A percentile compares a stretch with the other conserved stretches of the same genome.
Evolutionary conservation across 2,888 invertebrate genomes (phyloP).

Genomic region (Ypsolopha sequella): DNA sequence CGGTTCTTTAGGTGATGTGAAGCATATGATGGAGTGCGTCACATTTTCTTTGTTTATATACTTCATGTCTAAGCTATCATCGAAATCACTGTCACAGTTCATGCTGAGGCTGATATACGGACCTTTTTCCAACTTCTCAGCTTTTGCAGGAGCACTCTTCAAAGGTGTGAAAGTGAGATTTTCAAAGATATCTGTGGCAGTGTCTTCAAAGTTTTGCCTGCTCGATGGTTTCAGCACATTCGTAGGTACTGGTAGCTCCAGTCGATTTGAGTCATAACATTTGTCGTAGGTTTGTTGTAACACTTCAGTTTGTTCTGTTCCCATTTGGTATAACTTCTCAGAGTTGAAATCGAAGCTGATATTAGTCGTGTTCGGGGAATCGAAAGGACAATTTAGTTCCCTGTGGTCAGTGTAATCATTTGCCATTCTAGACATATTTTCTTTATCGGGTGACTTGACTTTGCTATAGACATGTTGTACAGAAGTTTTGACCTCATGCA

Average conservation of each 20-base stretch:
- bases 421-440: constrained; percentile 24
- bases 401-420: constrained; percentile 23
- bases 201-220: constrained; percentile 25
- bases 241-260: constrained; percentile 12
- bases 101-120: constrained; percentile 48
- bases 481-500: constrained; percentile 29
- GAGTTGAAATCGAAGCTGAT: constrained; percentile 44
- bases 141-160: constrained; percentile 30
- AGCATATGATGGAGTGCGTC: constrained; percentile 42
- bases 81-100: constrained; percentile 48
- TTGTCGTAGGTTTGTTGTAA: constrained; percentile 49
- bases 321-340: constrained; percentile 49
- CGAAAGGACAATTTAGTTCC: constrained; percentile 44
- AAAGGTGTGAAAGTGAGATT: constrained; percentile 55
- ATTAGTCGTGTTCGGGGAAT: constrained; percentile 35
- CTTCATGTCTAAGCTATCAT: constrained; percentile 42
- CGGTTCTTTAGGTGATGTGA: constrained; percentile 23
- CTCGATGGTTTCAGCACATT: constrained; percentile 46
- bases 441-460: constrained; percentile 28
- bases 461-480: constrained; percentile 15
- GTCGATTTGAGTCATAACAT: constrained; percentile 16
- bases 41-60: constrained; percentile 45
- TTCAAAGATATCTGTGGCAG: constrained; percentile 44
- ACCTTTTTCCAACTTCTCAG: constrained; percentile 42
- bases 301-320: constrained; percentile 20